Conservation (phyloP, 2,888 invertebrate genomes). For the Acanthopleura granulata region DNA sequence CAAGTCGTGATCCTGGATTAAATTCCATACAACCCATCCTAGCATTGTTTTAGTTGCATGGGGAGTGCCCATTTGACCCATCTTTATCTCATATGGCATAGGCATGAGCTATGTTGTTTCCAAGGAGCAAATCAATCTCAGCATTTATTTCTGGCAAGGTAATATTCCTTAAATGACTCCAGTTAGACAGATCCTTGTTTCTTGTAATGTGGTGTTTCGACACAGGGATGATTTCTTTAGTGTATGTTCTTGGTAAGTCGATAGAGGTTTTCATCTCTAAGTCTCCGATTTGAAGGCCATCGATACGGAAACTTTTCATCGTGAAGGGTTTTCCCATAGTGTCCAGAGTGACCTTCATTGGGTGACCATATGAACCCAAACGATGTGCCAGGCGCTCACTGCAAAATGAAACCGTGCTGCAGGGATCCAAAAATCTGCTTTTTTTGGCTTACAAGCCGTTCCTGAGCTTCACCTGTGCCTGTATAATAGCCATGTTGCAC, state of each 20-base stretch:
- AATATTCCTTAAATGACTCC: constrained; percentile 28
- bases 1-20: not conserved
- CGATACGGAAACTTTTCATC: not conserved
- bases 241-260: constrained; percentile 27
- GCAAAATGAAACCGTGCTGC: constrained; percentile 25
- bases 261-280: constrained; percentile 21
- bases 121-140: constrained; percentile 24
- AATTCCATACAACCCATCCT: constrained; percentile 28
- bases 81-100: constrained; percentile 24
- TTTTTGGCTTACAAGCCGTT: not conserved
- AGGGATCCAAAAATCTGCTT: constrained; percentile 24
- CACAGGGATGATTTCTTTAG: constrained; percentile 30
- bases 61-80: constrained; percentile 27
- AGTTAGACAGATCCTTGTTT: constrained; percentile 25
- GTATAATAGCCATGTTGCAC: constrained; percentile 26
- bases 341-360: constrained; percentile 16
- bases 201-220: constrained; percentile 25
- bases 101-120: constrained; percentile 26
- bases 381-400: constrained; percentile 15
- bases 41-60: constrained; percentile 25
- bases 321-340: constrained; percentile 17
- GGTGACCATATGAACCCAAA: constrained; percentile 11
- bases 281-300: constrained; percentile 24
- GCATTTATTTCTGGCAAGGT: constrained; percentile 23
- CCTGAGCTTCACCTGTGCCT: constrained; percentile 19